phyloP scores from a whole-genome alignment of 2,113 vertebrate species.

The Eudyptes chrysolophus region DNA sequence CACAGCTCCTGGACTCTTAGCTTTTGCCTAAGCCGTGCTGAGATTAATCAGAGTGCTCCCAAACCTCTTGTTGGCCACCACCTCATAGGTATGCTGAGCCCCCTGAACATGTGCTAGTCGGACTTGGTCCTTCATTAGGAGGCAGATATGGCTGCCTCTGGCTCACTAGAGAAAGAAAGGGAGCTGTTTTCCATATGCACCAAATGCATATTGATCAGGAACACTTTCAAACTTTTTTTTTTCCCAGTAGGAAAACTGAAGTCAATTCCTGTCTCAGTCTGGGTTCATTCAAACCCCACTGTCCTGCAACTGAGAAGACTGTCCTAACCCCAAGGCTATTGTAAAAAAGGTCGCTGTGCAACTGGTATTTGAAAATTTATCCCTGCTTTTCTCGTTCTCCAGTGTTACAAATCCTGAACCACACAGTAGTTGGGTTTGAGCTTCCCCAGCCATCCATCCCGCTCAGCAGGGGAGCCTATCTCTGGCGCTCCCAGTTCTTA shows the following conservation, averaged over 20 bases:
- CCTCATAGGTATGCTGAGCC: background rate
- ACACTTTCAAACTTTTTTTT: background rate
- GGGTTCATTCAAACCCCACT: background rate
- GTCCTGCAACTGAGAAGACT: background rate
- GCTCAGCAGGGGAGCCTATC: background rate
- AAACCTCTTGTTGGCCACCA: background rate
- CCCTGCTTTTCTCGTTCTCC: background rate
- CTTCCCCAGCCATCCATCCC: background rate
- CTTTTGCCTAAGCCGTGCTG: background rate
- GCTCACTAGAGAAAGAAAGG: background rate
- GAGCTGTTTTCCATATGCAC: background rate
- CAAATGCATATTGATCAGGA: background rate
- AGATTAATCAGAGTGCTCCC: background rate
- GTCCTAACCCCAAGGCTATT: background rate
- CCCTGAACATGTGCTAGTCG: background rate
- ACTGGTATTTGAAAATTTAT: background rate
- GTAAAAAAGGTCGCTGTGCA: background rate
- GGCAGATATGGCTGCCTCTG: background rate
- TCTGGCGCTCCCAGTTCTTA: background rate
- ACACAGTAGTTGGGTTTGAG: background rate
- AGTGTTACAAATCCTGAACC: background rate
- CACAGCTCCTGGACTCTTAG: background rate
- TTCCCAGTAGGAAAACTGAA: background rate
- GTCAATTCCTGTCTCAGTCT: background rate
- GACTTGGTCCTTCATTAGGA: background rate